Conservation (phyloP, 1,140 invertebrate genomes). For the Eueides isabella region DNA sequence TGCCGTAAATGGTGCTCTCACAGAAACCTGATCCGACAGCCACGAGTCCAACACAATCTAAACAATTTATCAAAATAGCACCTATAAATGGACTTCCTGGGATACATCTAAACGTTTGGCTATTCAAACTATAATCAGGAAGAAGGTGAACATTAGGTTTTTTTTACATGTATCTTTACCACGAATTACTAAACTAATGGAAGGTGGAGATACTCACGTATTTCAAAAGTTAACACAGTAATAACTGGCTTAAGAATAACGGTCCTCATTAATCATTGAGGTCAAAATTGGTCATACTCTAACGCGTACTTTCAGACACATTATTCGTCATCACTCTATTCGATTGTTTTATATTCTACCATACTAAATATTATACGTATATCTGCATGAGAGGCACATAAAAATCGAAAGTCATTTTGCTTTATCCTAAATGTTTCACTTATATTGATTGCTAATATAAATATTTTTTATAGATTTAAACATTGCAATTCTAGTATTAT, state of each 20-base stretch:
- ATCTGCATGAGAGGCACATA: not conserved
- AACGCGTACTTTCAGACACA: conserved; percentile 26
- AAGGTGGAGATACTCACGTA: conserved; percentile 48
- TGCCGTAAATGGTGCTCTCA: conserved; percentile 68
- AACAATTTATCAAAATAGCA: conserved; percentile 77
- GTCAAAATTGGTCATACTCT: conserved; percentile 69
- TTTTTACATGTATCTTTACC: not conserved
- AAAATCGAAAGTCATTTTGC: not conserved
- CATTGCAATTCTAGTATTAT: not conserved
- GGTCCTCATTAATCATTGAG: conserved; percentile 76
- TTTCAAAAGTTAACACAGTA: conserved; percentile 74
- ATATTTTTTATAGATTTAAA: not conserved
- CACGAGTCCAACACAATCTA: conserved; percentile 66
- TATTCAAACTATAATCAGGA: conserved; percentile 30
- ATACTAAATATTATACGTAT: not conserved
- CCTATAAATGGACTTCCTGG: conserved; percentile 75
- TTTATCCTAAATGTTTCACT: not conserved
- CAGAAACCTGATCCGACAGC: conserved; percentile 70
- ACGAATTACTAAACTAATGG: conserved; percentile 53
- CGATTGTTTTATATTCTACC: conserved; percentile 23
- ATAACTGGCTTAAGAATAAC: conserved; percentile 73
- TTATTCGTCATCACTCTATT: conserved; percentile 31
- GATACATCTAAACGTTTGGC: conserved; percentile 39
- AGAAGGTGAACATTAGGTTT: conserved; percentile 12
- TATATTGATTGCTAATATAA: not conserved